Base-by-base conservation (phyloP, 2,797 vertebrate genomes). In the Silurus lanzhouensis region DNA sequence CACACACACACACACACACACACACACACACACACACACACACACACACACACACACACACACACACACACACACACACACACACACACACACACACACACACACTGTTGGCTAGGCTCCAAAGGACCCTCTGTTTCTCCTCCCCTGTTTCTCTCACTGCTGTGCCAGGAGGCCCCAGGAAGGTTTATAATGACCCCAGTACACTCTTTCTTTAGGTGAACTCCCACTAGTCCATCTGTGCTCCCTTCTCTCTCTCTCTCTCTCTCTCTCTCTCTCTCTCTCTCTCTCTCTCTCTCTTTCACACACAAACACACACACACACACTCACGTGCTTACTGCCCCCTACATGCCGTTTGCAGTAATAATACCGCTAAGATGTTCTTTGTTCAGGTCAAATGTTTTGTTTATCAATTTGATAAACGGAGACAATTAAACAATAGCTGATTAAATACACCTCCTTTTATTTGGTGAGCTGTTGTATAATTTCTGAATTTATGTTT, bases 101-200 rank as follows among this genome's bases (percentile, higher is more conserved):
- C 72, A 83, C 88, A 85, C 64, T 5, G 15, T 82, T 90, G 89
- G 88, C 87, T n/a, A 83, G 55, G 82, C 84, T 89, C 89, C 88
- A 90, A 82, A 70, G 77, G 76, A 57, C 85, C 77, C 86, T 84
- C 78, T 82, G 83, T 31, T 75, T 76, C 46, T 80, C 44, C 46
- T 70, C 82, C 74, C 46, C 52, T 61, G 8, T 70, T 12, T 86
- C 66, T 60, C 55, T 58, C 58, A 87, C 25, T 82, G 27, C 82
- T 87, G 67, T 87, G 88, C 89, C 92, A 90, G 90, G 89, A 92
- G 92, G 90, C 91, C 92, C 90, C 87, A 82, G 91, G 87, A 88
- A 91, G 93, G 93, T 93, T 93, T 94, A 94, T 91, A 92, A 93
- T 93, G 91, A 93, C 92, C 93, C 90, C 88, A 89, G 89, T 92